A percentile compares a stretch with the other conserved stretches of the same genome.
These are phyloP conservation scores for Epizoanthus ramosus DNA, from an alignment of 92 coral and sea anemone species.

Conservation along the genomic window DNA sequence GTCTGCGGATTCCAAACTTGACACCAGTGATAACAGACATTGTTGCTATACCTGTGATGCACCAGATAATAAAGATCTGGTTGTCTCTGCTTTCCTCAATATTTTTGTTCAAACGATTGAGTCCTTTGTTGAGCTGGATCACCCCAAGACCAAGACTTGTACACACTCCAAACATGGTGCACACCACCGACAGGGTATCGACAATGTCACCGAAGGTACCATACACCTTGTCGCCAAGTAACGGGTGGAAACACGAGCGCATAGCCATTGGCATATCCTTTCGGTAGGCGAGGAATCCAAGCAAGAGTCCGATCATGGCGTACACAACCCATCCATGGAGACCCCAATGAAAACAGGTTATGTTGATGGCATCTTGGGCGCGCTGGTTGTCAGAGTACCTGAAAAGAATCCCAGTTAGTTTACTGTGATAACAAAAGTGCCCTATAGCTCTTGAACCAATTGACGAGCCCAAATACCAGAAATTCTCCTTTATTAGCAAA, in stretches of 20 bases:
- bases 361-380: constrained; percentile 43
- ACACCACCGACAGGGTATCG: constrained; percentile 38
- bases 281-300: constrained; percentile 36
- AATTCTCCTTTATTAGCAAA: too few relatives aligned
- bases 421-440: neutral
- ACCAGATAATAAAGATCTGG: constrained; percentile 41
- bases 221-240: constrained; percentile 59
- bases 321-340: constrained; percentile 50
- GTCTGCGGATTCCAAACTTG: constrained; percentile 46
- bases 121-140: constrained; percentile 44
- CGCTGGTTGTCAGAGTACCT: constrained; percentile 48
- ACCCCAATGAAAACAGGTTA: constrained; percentile 50
- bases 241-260: constrained; percentile 47
- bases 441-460: neutral
- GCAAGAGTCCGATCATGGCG: constrained; percentile 32
- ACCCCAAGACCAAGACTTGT: constrained; percentile 57
- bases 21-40: constrained; percentile 45
- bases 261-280: constrained; percentile 41
- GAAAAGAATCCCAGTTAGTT: neutral
- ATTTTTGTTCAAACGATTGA: constrained; percentile 2
- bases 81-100: constrained; percentile 25
- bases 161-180: constrained; percentile 51
- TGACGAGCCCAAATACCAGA: too few relatives aligned
- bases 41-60: constrained; percentile 45
- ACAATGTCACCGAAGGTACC: constrained; percentile 53